phyloP scores from a whole-genome alignment of 2,113 vertebrate species.

The Actenoides lindsayi region DNA sequence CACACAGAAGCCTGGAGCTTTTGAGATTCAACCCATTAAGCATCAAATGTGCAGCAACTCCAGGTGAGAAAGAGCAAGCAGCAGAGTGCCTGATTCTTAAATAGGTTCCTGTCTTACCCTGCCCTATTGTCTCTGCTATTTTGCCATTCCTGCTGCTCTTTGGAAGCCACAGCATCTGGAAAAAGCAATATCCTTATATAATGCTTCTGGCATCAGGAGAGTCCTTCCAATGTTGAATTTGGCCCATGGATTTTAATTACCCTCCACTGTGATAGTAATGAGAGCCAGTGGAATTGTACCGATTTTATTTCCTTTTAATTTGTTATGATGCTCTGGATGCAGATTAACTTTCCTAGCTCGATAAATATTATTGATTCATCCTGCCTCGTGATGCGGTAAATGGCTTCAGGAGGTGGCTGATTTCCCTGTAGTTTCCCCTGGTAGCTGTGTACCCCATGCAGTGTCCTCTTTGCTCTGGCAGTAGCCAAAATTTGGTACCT shows the following conservation, averaged over 20 bases:
- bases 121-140: background rate
- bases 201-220: background rate
- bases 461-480: accelerated
- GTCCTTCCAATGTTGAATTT: background rate
- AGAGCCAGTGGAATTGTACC: conserved; percentile 47
- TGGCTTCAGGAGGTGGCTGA: background rate
- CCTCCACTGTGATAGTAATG: conserved; percentile 45
- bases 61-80: background rate
- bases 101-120: background rate
- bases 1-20: background rate
- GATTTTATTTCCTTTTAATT: conserved; percentile 73
- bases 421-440: background rate
- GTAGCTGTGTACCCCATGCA: background rate
- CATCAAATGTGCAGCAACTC: background rate
- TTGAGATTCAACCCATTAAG: background rate
- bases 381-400: background rate
- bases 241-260: conserved; percentile 64
- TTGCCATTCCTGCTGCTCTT: background rate
- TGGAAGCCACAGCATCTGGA: background rate
- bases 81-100: background rate
- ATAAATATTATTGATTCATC: conserved; percentile 56
- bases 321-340: conserved; percentile 59
- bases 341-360: conserved; percentile 55
- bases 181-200: background rate
- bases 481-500: background rate